Conservation (phyloP, 37 sponge, comb jelly and placozoan genomes). For the Crambe crambe region DNA sequence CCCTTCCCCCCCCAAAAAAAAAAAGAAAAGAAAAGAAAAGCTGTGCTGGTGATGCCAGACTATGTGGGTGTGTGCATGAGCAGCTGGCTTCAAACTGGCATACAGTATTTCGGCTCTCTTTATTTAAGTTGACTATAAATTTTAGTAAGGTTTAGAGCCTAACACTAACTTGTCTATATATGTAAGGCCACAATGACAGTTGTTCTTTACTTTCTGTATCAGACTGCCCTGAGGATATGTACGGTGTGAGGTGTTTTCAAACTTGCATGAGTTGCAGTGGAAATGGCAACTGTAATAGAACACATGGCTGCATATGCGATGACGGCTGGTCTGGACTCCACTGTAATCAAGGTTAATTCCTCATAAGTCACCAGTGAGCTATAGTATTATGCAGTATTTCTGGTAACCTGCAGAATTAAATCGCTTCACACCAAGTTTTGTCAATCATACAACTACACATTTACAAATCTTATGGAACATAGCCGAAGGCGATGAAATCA, state of each 20-base stretch:
- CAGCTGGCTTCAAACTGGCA: no score
- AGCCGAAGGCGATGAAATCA: background rate
- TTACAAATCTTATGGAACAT: constrained; percentile 2
- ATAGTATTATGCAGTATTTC: no score
- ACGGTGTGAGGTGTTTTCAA: constrained; percentile 15
- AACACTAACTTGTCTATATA: no score
- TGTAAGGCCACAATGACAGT: no score
- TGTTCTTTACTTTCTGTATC: background rate
- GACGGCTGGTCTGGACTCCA: constrained; percentile 29
- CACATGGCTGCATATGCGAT: constrained; percentile 32
- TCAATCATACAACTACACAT: background rate
- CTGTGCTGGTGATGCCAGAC: no score
- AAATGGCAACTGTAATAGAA: constrained; percentile 28
- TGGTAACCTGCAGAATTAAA: constrained; percentile 71
- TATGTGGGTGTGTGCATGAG: no score
- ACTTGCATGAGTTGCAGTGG: constrained; percentile 33
- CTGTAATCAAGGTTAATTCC: constrained; percentile 34
- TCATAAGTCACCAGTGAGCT: no score
- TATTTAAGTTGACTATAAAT: no score
- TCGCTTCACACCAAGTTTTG: constrained; percentile 26
- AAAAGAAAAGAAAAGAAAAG: no score
- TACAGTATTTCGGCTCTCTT: no score
- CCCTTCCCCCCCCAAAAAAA: no score
- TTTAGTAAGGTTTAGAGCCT: no score
- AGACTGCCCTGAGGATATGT: constrained; percentile 24